Base-by-base conservation (phyloP, 2,888 invertebrate genomes). In the Sphaerophoria taeniata region DNA sequence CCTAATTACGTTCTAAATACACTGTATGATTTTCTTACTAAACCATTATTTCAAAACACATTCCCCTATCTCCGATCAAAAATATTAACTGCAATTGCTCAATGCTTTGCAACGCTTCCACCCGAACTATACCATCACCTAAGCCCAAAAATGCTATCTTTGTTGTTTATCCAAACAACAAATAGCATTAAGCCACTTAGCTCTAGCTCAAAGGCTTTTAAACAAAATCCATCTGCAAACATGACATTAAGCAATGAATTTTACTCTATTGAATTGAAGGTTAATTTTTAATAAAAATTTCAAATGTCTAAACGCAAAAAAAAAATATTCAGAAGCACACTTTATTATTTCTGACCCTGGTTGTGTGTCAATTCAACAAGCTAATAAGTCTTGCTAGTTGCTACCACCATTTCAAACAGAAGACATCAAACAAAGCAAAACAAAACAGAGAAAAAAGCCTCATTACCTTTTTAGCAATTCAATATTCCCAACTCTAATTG, bases 211-310 rank as follows among this genome's bases (percentile, higher is more conserved):
- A 39, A 49, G 34, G 11, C 65, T 63, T 63, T 34, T 9, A 31
- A 36, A 33, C 4, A 24, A 31, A 33, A 24, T 24, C 24, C 49
- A 65, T 49, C 65, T 49, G 47, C 65, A 65, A 63, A 61, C 61
- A 61, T 33, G 14, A 33, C 6, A 34, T 49, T 65, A 34, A 36
- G 49, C 49, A 65, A 65, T 49, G 65, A 11, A 11, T 16, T 49
- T 65, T 49, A 49, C 9, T 24, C 5, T 11, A 65, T 6, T 65
- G 49, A 65, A 65, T 6, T 65, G 49, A 65, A 65, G 65, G 65
- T 65, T 65, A 16, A 36, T 33, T 34, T 45, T 47, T 16, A 16
- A 24, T 7, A 24, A 12, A 14, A 34, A 47, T 49, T 65, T 63
- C 33, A 49, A 34, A 16, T 11, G 34, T 6, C 24, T 39, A 6